Evolutionary conservation across 2,113 vertebrate genomes (phyloP).

Genomic region (Tonatia bakeri): DNA sequence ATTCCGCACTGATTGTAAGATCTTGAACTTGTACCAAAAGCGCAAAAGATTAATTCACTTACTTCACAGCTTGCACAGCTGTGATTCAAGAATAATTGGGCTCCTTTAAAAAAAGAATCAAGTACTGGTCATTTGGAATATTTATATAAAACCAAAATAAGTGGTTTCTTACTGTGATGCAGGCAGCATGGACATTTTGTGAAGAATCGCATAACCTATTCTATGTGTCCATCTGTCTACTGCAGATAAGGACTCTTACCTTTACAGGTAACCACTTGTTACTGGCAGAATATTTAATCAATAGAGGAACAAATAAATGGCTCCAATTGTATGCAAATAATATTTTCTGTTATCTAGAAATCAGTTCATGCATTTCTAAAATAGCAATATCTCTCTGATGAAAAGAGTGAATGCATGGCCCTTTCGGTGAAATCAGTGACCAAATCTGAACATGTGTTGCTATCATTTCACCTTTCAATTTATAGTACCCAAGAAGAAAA

Average conservation of each 20-base stretch:
- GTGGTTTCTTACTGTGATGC: neutral
- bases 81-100: conserved; percentile 45
- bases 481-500: neutral
- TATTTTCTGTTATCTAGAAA: neutral
- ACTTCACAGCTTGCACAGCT: conserved; percentile 37
- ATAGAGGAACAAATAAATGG: neutral
- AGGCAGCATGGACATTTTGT: neutral
- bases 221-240: accelerated
- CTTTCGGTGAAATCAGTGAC: neutral
- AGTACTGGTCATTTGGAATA: neutral
- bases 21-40: conserved; percentile 43
- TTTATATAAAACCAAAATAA: neutral
- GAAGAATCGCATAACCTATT: accelerated
- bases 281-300: neutral
- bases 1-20: neutral
- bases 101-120: neutral
- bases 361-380: neutral
- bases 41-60: conserved; percentile 52
- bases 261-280: neutral
- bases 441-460: neutral
- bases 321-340: neutral
- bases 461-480: neutral
- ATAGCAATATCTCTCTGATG: neutral
- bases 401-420: neutral
- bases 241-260: neutral